Percentiles rank a stretch among this genome's conserved stretches.
phyloP scores from a whole-genome alignment of 2,888 invertebrate genomes.

The Dryobota labecula region DNA sequence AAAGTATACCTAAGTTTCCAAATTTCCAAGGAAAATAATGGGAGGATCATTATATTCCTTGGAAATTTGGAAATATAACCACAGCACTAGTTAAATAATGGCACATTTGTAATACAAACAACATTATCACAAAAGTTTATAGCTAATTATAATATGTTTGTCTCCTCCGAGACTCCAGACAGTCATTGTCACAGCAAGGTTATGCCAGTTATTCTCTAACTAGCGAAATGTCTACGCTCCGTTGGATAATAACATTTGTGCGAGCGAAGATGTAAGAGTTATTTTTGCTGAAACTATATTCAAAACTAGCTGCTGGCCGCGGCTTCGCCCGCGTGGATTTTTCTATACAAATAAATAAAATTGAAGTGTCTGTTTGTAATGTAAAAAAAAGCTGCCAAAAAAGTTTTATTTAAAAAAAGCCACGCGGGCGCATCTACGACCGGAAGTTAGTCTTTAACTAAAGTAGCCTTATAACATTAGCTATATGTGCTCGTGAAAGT shows the following conservation, averaged over 20 bases:
- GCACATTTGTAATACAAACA: slow-evolving; percentile 38
- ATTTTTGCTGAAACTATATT: slow-evolving; percentile 26
- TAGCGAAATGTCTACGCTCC: slow-evolving; percentile 29
- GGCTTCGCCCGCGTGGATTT: too few relatives aligned
- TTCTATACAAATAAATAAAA: too few relatives aligned
- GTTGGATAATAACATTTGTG: slow-evolving; percentile 30
- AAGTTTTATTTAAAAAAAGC: too few relatives aligned
- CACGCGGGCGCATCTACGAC: too few relatives aligned
- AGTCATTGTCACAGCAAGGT: slow-evolving; percentile 61
- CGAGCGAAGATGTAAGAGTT: slow-evolving; percentile 8
- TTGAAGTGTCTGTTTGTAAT: too few relatives aligned
- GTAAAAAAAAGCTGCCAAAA: too few relatives aligned
- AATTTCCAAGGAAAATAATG: too few relatives aligned
- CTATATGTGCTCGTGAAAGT: too few relatives aligned
- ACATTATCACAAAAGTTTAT: slow-evolving; percentile 48
- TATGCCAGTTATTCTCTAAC: slow-evolving; percentile 36
- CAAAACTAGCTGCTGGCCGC: too few relatives aligned
- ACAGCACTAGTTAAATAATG: slow-evolving; percentile 26
- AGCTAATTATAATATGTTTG: slow-evolving; percentile 58
- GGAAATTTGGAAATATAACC: slow-evolving; percentile 14
- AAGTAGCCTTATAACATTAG: too few relatives aligned
- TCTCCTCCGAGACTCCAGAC: slow-evolving; percentile 54
- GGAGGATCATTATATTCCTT: slow-evolving; percentile 24
- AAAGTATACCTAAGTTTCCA: too few relatives aligned
- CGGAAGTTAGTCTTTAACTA: too few relatives aligned